Conservation (phyloP, 2,113 vertebrate genomes). For the Chlamydotis undulata region DNA sequence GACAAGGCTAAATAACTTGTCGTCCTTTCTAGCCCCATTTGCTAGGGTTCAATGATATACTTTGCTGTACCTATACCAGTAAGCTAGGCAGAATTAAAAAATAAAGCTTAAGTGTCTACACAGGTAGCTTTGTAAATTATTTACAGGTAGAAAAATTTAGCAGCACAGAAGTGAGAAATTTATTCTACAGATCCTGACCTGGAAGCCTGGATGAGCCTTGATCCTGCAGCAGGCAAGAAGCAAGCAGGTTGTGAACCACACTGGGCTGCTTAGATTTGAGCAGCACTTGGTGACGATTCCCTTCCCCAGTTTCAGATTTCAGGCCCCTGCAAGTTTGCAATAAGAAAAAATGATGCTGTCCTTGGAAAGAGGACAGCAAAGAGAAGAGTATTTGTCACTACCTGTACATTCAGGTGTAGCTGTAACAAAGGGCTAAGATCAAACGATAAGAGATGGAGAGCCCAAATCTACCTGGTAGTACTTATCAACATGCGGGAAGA, state of each 20-base stretch:
- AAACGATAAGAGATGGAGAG: background rate
- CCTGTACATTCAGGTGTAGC: background rate
- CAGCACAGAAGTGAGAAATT: background rate
- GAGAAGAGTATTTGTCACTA: background rate
- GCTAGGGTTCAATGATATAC: background rate
- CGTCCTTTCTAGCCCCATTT: background rate
- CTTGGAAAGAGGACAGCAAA: background rate
- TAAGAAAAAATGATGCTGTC: background rate
- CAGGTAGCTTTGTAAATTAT: background rate
- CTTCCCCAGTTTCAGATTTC: background rate
- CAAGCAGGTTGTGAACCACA: background rate
- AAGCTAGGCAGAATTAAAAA: background rate
- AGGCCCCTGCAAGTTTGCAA: background rate
- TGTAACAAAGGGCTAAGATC: background rate
- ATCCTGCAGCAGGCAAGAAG: background rate
- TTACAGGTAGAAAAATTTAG: background rate
- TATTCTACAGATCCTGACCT: background rate
- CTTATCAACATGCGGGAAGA: background rate
- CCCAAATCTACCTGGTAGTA: background rate
- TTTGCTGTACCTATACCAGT: background rate
- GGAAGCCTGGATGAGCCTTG: background rate
- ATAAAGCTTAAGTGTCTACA: background rate
- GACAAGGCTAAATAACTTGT: background rate
- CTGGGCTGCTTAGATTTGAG: background rate
- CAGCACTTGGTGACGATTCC: accelerated